These are phyloP conservation scores for Nasonia giraulti DNA, from an alignment of 1,140 invertebrate species.

Conservation along the genomic window DNA sequence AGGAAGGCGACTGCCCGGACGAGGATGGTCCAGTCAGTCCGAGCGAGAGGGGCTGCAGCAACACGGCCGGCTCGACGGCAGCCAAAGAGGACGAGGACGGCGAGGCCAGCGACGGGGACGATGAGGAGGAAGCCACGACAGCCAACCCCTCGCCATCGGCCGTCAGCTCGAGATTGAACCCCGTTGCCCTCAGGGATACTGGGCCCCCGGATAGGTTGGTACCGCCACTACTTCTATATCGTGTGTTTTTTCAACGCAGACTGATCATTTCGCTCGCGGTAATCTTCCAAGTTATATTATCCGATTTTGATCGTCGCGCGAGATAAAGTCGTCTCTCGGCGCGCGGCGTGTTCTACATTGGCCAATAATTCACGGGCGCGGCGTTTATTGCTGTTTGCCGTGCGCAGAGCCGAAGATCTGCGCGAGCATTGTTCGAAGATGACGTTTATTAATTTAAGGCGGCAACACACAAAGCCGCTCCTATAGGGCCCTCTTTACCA, in stretches of 20 bases:
- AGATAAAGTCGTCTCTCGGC: constrained; percentile 24
- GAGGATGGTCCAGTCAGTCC: constrained; percentile 76
- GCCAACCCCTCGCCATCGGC: constrained; percentile 65
- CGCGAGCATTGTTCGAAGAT: constrained; percentile 23
- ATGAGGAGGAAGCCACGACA: constrained; percentile 67
- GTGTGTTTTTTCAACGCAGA: too few relatives aligned
- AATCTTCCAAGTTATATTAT: constrained; percentile 17
- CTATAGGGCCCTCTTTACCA: constrained; percentile 2
- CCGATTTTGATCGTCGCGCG: constrained; percentile 28
- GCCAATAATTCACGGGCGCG: constrained; percentile 34
- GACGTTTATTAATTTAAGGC: constrained; percentile 45
- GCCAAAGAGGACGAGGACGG: constrained; percentile 71
- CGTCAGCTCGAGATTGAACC: constrained; percentile 64
- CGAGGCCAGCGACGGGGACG: constrained; percentile 72
- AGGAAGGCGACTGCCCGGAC: constrained; percentile 76
- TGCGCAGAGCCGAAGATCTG: neutral
- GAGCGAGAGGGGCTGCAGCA: constrained; percentile 68
- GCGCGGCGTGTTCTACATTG: neutral
- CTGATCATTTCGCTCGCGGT: neutral
- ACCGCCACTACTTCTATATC: neutral
- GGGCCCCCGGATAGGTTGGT: constrained; percentile 70
- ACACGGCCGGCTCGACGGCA: constrained; percentile 9
- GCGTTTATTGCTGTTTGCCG: constrained; percentile 42
- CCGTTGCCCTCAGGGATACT: constrained; percentile 68
- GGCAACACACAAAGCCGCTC: constrained; percentile 19